A percentile compares a stretch with the other conserved stretches of the same genome.
phyloP scores from a whole-genome alignment of 2,797 vertebrate species.

The Tokudaia tokunoshimensis region DNA sequence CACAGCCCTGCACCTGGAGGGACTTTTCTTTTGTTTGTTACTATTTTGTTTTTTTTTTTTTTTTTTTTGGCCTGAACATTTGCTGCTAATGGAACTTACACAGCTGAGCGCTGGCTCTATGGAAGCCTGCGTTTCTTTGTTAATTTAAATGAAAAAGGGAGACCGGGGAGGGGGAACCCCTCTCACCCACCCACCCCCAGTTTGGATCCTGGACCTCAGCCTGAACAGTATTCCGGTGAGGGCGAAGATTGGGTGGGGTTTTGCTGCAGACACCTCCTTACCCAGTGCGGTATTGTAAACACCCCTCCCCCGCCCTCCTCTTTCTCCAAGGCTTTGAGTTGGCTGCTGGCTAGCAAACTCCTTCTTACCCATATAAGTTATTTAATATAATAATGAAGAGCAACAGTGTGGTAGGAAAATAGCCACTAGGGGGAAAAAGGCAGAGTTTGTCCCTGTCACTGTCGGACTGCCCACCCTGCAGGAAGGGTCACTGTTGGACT shows the following conservation, averaged over 20 bases:
- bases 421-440: slow-evolving; percentile 71
- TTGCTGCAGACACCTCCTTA: slow-evolving; percentile 79
- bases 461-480: slow-evolving; percentile 59
- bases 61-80: slow-evolving; percentile 76
- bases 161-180: slow-evolving; percentile 49
- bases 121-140: slow-evolving; percentile 73
- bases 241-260: slow-evolving; percentile 70
- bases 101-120: slow-evolving; percentile 49
- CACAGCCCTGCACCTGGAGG: slow-evolving; percentile 85
- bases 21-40: slow-evolving; percentile 74
- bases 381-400: slow-evolving; percentile 84
- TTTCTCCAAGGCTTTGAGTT: slow-evolving; percentile 87
- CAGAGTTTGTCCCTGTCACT: slow-evolving; percentile 76
- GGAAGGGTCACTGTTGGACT: slow-evolving; percentile 71
- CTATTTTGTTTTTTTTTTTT: slow-evolving; percentile 11
- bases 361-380: slow-evolving; percentile 86
- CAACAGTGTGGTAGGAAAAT: slow-evolving; percentile 83
- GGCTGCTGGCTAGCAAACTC: slow-evolving; percentile 95
- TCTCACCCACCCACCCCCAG: not conserved
- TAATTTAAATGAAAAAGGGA: slow-evolving; percentile 74
- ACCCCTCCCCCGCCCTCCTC: slow-evolving; percentile 57
- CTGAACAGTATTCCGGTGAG: slow-evolving; percentile 31
- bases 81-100: slow-evolving; percentile 84
- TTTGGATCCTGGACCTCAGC: slow-evolving; percentile 1
- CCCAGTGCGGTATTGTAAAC: slow-evolving; percentile 69